These are phyloP conservation scores for Notoglanidium macrostoma DNA, from an alignment of 2,797 vertebrate species.

Conservation along the genomic window DNA sequence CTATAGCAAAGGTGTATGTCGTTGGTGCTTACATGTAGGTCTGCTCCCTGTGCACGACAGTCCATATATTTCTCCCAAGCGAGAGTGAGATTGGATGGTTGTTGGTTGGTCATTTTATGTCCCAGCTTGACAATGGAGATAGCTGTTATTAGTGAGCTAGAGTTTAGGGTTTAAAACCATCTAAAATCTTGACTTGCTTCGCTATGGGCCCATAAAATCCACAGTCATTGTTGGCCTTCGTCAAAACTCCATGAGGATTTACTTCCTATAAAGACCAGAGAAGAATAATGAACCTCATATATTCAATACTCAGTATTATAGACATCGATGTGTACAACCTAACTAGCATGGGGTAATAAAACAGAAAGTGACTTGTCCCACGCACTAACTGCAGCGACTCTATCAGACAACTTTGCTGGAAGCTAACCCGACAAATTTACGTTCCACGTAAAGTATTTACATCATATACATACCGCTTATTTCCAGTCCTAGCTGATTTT, in stretches of 20 bases:
- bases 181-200: slow-evolving; percentile 26
- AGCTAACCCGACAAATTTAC: not conserved
- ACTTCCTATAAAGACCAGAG: slow-evolving; percentile 16
- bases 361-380: slow-evolving; percentile 4
- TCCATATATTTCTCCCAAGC: slow-evolving; percentile 83
- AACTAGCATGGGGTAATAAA: not conserved
- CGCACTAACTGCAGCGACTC: not conserved
- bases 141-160: slow-evolving; percentile 19
- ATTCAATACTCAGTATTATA: not conserved
- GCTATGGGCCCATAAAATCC: slow-evolving; percentile 63
- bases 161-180: slow-evolving; percentile 47
- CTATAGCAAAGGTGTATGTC: not conserved
- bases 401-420: not conserved
- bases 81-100: slow-evolving; percentile 70
- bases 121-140: slow-evolving; percentile 12
- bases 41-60: slow-evolving; percentile 76
- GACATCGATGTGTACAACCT: not conserved
- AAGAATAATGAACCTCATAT: not conserved
- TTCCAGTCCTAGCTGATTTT: not conserved
- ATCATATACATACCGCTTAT: not conserved
- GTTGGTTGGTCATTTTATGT: slow-evolving; percentile 63
- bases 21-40: slow-evolving; percentile 72
- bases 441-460: not conserved
- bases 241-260: not conserved
- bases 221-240: slow-evolving; percentile 33